Evolutionary conservation across 2,888 invertebrate species (phyloP), one percentile per base, ranked within the genome.

Genomic region (Clostera curtula): DNA sequence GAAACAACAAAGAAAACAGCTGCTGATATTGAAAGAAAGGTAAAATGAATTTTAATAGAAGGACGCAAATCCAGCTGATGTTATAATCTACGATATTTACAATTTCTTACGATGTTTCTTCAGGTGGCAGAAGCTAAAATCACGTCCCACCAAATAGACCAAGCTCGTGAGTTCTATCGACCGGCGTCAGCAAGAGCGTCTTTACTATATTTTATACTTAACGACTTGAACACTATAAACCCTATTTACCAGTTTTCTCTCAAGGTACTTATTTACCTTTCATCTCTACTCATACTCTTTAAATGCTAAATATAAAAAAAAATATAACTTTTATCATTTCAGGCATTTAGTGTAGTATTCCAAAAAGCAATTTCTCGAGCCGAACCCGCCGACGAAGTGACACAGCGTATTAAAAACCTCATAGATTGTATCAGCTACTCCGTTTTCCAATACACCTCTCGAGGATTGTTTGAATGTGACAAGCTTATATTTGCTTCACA

Each of bases 261-360:
- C 35, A 97, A 98, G 88, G 95, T 92, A 68, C 25, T 22, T 27
- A 29, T 18, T 24, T 11, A 6, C 3, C 4, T 8, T 12, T 22
- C 14, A 27, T 7, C 12, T 24, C 5, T 8, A 20, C 10, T 24
- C 12, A 12, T 14, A 7, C 8, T 3, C 11, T 18, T 6, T 13
- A 15, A 19, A 11, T 21, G 10, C 11, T 4, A 10, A 3, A 10
- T 5, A 8, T 10, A 9, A n/a, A 2, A 4, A 8, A 4, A n/a
- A 19, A 19, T 22, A 13, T 14, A 22, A 12, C 12, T 15, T 32
- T n/a, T 31, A 34, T 33, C 8, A 1, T 47, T 77, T n/a, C 54
- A 95, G 94, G 96, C 97, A 1, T 97, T 97, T 73, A 96, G 95
- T 70, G 96, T 96, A n/a, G 97, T 97, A 14, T 97, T 97, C 67